phyloP scores from a whole-genome alignment of 2,888 invertebrate species.

The Amphipoea lucens region DNA sequence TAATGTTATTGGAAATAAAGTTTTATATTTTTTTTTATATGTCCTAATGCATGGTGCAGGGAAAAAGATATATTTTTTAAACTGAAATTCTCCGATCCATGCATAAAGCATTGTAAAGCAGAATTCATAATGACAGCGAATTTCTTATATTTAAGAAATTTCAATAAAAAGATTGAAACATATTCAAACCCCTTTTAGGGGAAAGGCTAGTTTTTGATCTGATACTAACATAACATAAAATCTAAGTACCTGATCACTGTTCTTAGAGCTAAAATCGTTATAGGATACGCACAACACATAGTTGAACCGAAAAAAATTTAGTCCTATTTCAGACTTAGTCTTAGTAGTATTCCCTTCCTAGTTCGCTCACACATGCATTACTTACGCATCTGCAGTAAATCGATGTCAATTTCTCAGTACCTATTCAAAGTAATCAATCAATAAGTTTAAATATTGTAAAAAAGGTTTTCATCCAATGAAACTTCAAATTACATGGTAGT shows the following conservation, averaged over 20 bases:
- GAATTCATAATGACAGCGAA: background rate
- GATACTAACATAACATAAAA: constrained; percentile 12
- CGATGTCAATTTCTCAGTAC: background rate
- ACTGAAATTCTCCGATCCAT: background rate
- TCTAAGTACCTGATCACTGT: background rate
- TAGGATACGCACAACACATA: background rate
- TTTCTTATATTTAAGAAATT: background rate
- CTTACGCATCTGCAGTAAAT: background rate
- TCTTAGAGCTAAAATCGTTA: background rate
- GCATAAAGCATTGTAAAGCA: too few species aligned
- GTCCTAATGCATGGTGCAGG: background rate
- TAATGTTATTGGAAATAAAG: background rate
- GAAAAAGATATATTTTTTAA: too few species aligned
- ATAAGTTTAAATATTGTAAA: background rate
- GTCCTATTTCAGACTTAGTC: background rate
- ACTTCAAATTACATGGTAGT: background rate
- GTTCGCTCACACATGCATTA: background rate
- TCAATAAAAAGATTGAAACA: background rate
- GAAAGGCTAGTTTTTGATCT: background rate
- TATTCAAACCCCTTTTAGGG: background rate
- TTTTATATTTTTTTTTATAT: too few species aligned
- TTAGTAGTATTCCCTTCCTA: background rate
- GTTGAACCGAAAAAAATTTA: background rate
- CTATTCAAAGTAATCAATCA: background rate
- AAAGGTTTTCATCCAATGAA: background rate